These are phyloP conservation scores for Dreissena polymorpha DNA, from an alignment of 1,140 invertebrate species.

Conservation along the genomic window DNA sequence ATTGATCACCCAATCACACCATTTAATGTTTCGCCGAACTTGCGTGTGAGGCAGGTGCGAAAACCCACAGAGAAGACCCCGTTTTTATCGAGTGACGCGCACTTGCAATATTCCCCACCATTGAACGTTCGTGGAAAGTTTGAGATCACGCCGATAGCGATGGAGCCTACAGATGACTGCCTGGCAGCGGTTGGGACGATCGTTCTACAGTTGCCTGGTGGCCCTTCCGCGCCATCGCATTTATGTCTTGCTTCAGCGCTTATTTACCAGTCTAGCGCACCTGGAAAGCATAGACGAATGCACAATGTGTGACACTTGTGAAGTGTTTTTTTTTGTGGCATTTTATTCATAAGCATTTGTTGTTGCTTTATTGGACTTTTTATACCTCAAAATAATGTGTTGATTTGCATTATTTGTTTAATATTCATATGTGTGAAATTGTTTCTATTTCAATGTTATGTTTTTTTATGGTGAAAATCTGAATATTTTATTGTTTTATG, in stretches of 20 bases:
- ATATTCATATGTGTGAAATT: too few species aligned
- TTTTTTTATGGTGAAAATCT: too few species aligned
- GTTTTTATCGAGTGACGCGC: conserved; percentile 45
- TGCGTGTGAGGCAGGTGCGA: conserved; percentile 23
- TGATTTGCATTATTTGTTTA: too few species aligned
- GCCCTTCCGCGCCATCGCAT: conserved; percentile 78
- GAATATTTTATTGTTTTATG: too few species aligned
- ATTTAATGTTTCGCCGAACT: conserved; percentile 34
- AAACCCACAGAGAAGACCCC: conserved; percentile 54
- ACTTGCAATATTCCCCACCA: conserved; percentile 34
- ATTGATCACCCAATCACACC: conserved; percentile 78
- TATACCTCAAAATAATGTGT: too few species aligned
- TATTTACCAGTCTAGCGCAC: conserved; percentile 53
- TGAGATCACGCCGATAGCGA: conserved; percentile 91
- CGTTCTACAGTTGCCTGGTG: conserved; percentile 93
- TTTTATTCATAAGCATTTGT: too few species aligned
- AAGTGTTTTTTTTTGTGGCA: too few species aligned
- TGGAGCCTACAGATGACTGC: conserved; percentile 93
- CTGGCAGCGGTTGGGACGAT: conserved; percentile 94
- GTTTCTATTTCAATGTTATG: too few species aligned
- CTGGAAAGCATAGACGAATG: conserved; percentile 23
- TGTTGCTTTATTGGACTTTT: too few species aligned
- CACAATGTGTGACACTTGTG: too few species aligned
- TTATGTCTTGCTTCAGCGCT: conserved; percentile 78
- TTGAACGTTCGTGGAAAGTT: conserved; percentile 66